Evolutionary conservation across 2,113 vertebrate genomes (phyloP).

Genomic region (Aramus guarauna): DNA sequence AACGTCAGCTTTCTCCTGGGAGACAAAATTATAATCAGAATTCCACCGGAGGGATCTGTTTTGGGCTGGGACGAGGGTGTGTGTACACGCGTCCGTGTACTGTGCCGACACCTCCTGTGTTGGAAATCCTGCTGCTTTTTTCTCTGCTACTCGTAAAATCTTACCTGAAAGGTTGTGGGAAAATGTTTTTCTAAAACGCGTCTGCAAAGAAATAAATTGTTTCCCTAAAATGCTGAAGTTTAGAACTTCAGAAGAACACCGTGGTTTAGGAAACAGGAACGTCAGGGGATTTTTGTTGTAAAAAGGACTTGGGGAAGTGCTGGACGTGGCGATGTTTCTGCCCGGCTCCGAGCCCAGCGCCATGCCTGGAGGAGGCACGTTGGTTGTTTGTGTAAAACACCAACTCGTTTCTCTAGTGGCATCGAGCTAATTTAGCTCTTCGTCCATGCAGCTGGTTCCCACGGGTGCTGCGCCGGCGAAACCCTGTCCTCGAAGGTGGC

Average conservation of each 20-base stretch:
- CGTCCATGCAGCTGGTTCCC: background rate
- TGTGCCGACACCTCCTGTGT: fast-evolving
- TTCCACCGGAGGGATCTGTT: background rate
- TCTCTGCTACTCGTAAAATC: background rate
- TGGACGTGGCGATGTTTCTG: background rate
- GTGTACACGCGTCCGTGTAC: fast-evolving
- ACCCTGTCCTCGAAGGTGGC: background rate
- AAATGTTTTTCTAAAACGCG: background rate
- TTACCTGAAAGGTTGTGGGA: background rate
- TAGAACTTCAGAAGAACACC: fast-evolving
- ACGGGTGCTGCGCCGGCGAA: background rate
- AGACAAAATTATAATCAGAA: background rate
- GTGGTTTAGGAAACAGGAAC: fast-evolving
- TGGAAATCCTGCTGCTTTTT: background rate
- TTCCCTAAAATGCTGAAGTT: background rate
- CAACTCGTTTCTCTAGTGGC: background rate
- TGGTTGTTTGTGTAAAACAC: background rate
- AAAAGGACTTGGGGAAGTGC: background rate
- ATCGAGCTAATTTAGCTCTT: background rate
- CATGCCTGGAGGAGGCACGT: background rate
- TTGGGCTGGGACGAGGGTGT: background rate
- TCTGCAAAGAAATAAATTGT: background rate
- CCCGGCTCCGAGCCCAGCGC: fast-evolving
- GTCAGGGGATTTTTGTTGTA: background rate
- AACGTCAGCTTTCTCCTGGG: background rate